Conservation (phyloP, 2,113 vertebrate species). For the Pluvialis apricaria region DNA sequence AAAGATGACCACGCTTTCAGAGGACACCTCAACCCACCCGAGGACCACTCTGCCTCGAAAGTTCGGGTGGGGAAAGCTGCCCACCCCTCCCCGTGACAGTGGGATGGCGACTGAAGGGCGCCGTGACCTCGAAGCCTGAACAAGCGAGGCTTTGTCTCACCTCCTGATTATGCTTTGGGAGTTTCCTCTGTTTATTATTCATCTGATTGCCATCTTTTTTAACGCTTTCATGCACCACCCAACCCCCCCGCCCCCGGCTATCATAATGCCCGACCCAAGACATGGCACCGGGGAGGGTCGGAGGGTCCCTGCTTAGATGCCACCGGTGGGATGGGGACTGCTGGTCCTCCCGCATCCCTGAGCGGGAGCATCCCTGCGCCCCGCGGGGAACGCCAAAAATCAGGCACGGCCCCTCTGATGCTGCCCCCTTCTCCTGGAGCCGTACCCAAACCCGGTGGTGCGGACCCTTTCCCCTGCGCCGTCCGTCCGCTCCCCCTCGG, state of each 20-base stretch:
- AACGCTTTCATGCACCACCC: not conserved
- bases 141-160: not conserved
- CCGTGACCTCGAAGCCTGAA: not conserved
- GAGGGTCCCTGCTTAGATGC: not conserved
- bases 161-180: not conserved
- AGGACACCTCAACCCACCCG: not conserved
- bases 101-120: not conserved
- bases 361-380: rapidly evolving
- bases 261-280: rapidly evolving
- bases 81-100: not conserved
- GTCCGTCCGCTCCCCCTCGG: rapidly evolving
- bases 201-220: not conserved
- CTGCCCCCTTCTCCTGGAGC: not conserved
- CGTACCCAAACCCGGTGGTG: rapidly evolving
- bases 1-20: not conserved
- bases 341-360: not conserved
- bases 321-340: not conserved
- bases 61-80: not conserved
- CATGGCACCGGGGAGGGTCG: rapidly evolving
- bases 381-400: not conserved
- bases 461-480: rapidly evolving
- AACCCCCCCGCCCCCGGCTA: not conserved
- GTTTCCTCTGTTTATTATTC: slow-evolving; percentile 8
- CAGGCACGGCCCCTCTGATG: not conserved
- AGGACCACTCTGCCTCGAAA: not conserved